Base-by-base conservation (phyloP, 2,797 vertebrate genomes). In the Poliocrania exsul region DNA sequence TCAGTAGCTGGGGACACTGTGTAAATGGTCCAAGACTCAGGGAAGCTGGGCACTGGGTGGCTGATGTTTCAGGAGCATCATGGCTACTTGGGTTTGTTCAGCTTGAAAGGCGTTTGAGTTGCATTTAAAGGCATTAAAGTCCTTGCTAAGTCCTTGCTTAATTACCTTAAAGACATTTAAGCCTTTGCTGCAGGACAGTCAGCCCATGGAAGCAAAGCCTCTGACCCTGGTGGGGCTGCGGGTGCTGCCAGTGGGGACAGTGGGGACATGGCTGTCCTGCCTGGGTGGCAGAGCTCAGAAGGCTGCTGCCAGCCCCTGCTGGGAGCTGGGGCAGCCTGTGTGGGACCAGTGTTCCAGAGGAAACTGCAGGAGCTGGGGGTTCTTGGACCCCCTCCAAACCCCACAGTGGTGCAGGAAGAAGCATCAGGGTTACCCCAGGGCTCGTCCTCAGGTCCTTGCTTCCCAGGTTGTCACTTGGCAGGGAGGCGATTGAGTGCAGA, bases 71-170 rank as follows among this genome's bases (percentile, higher is more conserved):
- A 5, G 26, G 29, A 58, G 5, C 49, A 64, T 80, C 72, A 49
- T 0, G 2, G 42, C 24, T 28, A 5, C 29, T 82, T 62, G 33
- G n/a, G 25, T 61, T 93, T 1, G 1, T 88, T 78, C 51, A 57
- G 10, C 33, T 86, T 85, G 77, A 81, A 73, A 82, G 35, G 28
- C 44, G 37, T 47, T 70, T 47, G 61, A 92, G 78, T 92, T 86
- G 40, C 57, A 47, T 94, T 92, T 89, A 94, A 92, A 77, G 72
- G 38, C 65, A 78, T 92, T 70, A 42, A 93, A 90, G 31, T 66
- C 79, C 83, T 94, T 88, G 50, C 37, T 80, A 87, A 44, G 57
- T 80, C 88, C 89, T 81, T 87, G 71, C 40, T 95, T 94, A 90
- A 87, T 85, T 87, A 79, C 54, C 67, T 87, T 90, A 88, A 75